Base-by-base conservation (phyloP, 2,888 invertebrate species). In the Polydesmus complanatus region DNA sequence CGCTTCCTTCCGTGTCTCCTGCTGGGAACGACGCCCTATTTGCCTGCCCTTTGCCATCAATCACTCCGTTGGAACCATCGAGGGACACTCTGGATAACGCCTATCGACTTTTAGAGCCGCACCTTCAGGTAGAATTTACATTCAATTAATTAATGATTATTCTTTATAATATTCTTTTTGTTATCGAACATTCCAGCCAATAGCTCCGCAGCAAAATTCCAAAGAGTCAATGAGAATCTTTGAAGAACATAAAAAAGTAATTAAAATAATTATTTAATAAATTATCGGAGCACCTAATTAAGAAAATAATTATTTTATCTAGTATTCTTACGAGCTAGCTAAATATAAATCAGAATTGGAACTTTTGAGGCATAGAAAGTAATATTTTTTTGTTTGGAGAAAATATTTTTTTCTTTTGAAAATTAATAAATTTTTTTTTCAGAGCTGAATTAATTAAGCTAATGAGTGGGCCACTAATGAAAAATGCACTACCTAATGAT, bases 271-370 rank as follows among this genome's bases (percentile, higher is more conserved):
- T 27, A 14, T 8, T 37, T 14, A 14, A 8, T 37, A 8, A 8
- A n/a, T n/a, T n/a, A n/a, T n/a, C n/a, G n/a, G 5, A 37, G 5
- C 14, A 8, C 14, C 14, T 37, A 8, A 8, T 8, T 37, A 14
- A 8, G 5, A 37, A 27, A 21, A 21, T 22, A 25, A 58, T 66
- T 50, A 61, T 60, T 50, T 66, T 57, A 64, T 65, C 49, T 67
- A 88, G 75, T 75, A 92, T 67, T 90, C 90, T 61, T 84, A 89
- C 73, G 88, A 93, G 74, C 92, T 89, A 76, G 80, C 92, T 62
- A 86, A 85, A 75, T 86, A 89, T 67, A 88, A 90, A 76, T 88
- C 89, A 48, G 88, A 92, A 75, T 79, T 91, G 64, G 86, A 87
- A 48, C 83, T 87, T 69, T 78, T 89, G 62, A 82, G 84, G 64